A percentile compares a stretch with the other conserved stretches of the same genome.
Conservation (phyloP, 2,797 vertebrate genomes). For the Coccyzus lansbergi region DNA sequence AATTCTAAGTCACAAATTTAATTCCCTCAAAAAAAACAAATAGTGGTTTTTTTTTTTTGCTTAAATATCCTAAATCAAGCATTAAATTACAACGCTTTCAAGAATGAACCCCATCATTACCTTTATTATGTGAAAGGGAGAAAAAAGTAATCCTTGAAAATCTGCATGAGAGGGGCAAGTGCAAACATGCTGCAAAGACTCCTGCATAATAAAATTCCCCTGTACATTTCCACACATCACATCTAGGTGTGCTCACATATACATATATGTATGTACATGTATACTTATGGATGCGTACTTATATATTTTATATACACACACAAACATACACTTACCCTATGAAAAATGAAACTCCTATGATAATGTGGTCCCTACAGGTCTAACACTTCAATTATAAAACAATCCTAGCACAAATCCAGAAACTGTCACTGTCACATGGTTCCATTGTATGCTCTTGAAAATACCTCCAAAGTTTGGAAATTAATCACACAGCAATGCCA, state of each 20-base stretch:
- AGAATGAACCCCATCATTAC: conserved; percentile 15
- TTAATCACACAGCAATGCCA: conserved; percentile 75
- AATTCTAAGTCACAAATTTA: conserved; percentile 35
- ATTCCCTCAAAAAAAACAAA: conserved; percentile 29
- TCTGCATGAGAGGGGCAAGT: neutral
- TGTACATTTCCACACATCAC: neutral
- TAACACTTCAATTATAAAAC: conserved; percentile 73
- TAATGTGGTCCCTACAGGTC: conserved; percentile 5
- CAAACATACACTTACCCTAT: neutral
- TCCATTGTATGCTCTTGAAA: conserved; percentile 64
- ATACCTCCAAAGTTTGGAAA: conserved; percentile 75
- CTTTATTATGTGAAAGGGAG: neutral
- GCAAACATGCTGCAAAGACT: neutral
- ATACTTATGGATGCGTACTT: neutral
- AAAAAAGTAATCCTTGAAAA: neutral
- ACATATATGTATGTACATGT: neutral
- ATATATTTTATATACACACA: neutral
- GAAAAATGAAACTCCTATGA: conserved; percentile 14
- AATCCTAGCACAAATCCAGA: conserved; percentile 48
- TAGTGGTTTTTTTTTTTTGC: neutral
- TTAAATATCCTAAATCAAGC: conserved; percentile 50
- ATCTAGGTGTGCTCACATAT: neutral
- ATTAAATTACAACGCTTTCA: conserved; percentile 50
- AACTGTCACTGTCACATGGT: conserved; percentile 70
- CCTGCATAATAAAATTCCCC: neutral